Evolutionary conservation across 37 sponge, comb jelly and placozoan species (phyloP).

Genomic region (Chondrosia reniformis): DNA sequence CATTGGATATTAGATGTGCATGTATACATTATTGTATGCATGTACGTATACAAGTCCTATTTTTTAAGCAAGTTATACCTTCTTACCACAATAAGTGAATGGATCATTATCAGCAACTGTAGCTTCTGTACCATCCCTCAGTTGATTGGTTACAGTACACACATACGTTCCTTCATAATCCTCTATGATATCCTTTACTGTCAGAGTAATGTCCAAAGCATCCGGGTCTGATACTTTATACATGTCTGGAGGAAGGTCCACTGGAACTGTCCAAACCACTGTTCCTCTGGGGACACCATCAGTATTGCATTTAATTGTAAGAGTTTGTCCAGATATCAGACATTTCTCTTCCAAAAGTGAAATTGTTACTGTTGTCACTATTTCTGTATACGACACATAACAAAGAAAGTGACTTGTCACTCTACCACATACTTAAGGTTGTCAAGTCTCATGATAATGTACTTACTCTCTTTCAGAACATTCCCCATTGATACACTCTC

Average conservation of each 20-base stretch:
- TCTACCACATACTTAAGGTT: neutral
- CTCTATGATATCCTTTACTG: neutral
- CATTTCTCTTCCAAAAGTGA: neutral
- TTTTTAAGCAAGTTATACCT: no score
- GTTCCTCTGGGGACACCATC: constrained; percentile 32
- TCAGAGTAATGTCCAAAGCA: neutral
- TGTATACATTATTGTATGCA: no score
- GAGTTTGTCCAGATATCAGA: neutral
- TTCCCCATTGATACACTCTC: neutral
- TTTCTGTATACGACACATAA: constrained; percentile 1
- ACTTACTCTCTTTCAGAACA: neutral
- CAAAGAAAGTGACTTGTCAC: neutral
- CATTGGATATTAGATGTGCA: no score
- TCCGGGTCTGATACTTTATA: neutral
- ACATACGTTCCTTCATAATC: neutral
- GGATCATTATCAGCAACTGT: no score
- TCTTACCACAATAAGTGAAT: no score
- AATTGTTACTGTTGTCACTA: neutral
- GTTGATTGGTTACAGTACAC: neutral
- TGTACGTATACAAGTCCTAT: no score
- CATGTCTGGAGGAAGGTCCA: neutral
- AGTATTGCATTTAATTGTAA: constrained; percentile 20
- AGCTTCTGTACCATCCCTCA: constrained; percentile 1
- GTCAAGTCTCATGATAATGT: neutral
- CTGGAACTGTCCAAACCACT: neutral